Evolutionary conservation across 2,797 vertebrate genomes (phyloP).

Genomic region (Spinus olivaceus): DNA sequence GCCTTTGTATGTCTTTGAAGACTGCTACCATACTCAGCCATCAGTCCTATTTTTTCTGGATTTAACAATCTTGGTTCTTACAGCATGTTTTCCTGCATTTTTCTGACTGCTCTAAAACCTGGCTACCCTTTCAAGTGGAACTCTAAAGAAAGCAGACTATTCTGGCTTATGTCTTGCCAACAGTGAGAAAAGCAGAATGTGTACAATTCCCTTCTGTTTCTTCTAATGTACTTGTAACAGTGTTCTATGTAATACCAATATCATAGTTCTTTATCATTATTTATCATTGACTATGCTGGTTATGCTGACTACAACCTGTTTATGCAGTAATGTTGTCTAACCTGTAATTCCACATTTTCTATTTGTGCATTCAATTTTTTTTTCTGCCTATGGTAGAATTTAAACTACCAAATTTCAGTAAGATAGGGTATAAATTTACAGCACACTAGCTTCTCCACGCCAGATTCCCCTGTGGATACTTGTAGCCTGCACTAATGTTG

Average conservation of each 20-base stretch:
- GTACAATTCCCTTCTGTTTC: neutral
- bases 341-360: neutral
- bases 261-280: neutral
- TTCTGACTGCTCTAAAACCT: neutral
- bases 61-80: neutral
- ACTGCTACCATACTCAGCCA: neutral
- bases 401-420: neutral
- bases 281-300: neutral
- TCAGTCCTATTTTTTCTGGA: neutral
- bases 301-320: neutral
- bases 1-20: neutral
- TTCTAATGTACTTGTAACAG: neutral
- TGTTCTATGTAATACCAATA: neutral
- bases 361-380: neutral
- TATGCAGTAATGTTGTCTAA: neutral
- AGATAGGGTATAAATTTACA: neutral
- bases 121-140: neutral
- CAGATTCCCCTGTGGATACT: neutral
- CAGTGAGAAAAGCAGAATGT: neutral
- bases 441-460: neutral
- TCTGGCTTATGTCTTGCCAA: neutral
- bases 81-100: neutral
- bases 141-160: neutral
- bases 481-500: neutral
- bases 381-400: neutral